phyloP scores from a whole-genome alignment of 2,888 invertebrate species.

The Troglohyphantes excavatus region DNA sequence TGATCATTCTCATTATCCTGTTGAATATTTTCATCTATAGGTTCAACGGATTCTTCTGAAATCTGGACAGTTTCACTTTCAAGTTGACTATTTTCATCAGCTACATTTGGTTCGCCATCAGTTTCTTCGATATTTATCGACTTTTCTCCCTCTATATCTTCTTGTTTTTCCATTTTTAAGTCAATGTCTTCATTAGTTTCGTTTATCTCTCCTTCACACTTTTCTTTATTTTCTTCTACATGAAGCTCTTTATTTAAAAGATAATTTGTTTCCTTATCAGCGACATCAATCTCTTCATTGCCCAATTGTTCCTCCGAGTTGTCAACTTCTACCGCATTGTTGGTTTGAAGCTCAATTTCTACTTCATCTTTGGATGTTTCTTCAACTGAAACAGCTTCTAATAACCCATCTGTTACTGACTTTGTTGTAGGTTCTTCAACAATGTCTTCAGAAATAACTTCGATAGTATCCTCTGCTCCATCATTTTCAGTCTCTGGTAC shows the following conservation, averaged over 20 bases:
- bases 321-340: no score
- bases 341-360: no score
- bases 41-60: not conserved
- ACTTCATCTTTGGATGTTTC: no score
- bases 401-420: no score
- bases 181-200: no score
- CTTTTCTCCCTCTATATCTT: not conserved
- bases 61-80: conserved; percentile 4
- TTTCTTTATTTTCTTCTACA: not conserved
- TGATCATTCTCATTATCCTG: not conserved
- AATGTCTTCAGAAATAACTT: not conserved
- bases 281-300: not conserved
- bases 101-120: no score
- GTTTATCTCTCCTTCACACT: not conserved
- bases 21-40: not conserved
- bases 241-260: not conserved
- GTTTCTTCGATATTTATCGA: not conserved
- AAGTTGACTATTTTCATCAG: not conserved
- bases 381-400: no score
- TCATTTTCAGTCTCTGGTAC: not conserved
- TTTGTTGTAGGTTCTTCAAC: not conserved
- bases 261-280: not conserved
- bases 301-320: no score
- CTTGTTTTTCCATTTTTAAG: not conserved
- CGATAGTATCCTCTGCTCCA: not conserved